Conservation (phyloP, 2,888 invertebrate genomes). For the Sesamia inferens region DNA sequence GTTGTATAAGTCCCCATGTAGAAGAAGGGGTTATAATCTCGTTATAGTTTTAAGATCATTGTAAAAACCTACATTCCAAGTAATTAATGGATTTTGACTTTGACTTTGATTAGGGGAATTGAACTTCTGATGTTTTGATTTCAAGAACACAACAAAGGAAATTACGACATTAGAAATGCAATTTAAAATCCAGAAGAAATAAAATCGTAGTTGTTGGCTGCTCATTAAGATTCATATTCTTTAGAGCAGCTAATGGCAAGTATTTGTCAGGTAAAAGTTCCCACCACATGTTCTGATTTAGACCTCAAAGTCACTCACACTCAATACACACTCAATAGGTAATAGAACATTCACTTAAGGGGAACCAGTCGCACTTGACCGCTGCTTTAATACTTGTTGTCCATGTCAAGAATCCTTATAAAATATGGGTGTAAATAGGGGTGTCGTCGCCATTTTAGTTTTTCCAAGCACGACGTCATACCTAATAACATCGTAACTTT, state of each 20-base stretch:
- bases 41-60: too few species aligned
- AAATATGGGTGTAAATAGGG: conserved; percentile 51
- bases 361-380: conserved; percentile 39
- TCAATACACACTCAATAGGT: neutral
- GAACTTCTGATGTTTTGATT: too few species aligned
- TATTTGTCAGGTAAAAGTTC: neutral
- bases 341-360: conserved; percentile 10
- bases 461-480: conserved; percentile 40
- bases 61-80: too few species aligned
- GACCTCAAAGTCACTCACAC: neutral
- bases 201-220: neutral
- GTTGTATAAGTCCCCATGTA: too few species aligned
- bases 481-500: conserved; percentile 42
- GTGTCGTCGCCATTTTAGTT: conserved; percentile 34
- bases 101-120: too few species aligned
- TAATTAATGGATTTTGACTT: too few species aligned
- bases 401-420: conserved; percentile 50
- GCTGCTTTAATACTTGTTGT: conserved; percentile 34
- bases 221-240: neutral
- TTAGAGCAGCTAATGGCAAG: neutral
- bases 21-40: neutral
- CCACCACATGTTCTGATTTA: neutral
- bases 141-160: neutral
- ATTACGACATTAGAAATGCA: neutral
- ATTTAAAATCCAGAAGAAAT: neutral